These are phyloP conservation scores for Drosophila aff. DNA, from an alignment of 1,140 invertebrate species.

Conservation along the genomic window DNA sequence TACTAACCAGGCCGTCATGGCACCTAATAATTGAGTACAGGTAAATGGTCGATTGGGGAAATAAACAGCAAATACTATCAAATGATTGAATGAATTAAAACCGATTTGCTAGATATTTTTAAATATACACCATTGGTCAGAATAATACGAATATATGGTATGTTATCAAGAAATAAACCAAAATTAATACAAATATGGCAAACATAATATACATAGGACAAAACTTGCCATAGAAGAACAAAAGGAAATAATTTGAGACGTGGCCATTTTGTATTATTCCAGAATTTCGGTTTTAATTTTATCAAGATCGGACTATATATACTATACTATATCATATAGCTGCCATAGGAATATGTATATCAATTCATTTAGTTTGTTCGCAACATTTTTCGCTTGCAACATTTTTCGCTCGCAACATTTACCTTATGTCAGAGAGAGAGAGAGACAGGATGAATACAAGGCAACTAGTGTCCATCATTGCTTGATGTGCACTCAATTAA, in stretches of 20 bases:
- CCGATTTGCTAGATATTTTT: neutral
- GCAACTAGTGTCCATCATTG: conserved; percentile 19
- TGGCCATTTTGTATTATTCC: too few relatives aligned
- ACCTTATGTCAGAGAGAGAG: too few relatives aligned
- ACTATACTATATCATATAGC: too few relatives aligned
- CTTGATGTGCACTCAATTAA: conserved; percentile 19
- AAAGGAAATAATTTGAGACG: too few relatives aligned
- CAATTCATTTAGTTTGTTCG: too few relatives aligned
- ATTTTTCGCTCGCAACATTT: too few relatives aligned
- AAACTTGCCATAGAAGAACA: too few relatives aligned
- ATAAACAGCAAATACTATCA: neutral
- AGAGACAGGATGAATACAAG: neutral
- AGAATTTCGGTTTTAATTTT: too few relatives aligned
- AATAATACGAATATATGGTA: neutral
- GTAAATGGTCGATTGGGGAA: neutral
- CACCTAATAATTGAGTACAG: conserved; percentile 3
- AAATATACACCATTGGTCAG: neutral
- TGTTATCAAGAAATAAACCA: neutral
- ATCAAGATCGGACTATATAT: too few relatives aligned
- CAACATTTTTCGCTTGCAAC: too few relatives aligned
- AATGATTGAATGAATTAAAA: neutral
- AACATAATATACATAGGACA: neutral
- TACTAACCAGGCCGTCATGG: conserved; percentile 2
- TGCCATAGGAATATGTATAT: too few relatives aligned
- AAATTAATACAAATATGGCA: neutral